These are phyloP conservation scores for Pantherophis guttatus DNA, from an alignment of 2,113 vertebrate genomes.

Conservation along the genomic window DNA sequence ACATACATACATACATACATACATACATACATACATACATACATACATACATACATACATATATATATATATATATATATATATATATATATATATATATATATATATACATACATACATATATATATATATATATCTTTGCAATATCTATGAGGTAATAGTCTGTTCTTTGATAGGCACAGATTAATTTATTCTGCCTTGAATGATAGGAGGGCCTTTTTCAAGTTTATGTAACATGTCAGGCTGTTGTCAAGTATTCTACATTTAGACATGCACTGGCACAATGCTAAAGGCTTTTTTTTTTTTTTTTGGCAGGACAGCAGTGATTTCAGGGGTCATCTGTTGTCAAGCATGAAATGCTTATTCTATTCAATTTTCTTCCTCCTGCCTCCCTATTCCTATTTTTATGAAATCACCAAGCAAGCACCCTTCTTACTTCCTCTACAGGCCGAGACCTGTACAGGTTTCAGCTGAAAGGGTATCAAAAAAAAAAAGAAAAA, in stretches of 20 bases:
- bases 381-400: not conserved
- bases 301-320: not conserved
- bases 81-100: not conserved
- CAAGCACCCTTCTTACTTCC: not conserved
- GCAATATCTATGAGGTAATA: fast-evolving
- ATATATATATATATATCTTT: not conserved
- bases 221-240: slow-evolving; percentile 6
- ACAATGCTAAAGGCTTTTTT: slow-evolving; percentile 42
- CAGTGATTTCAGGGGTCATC: slow-evolving; percentile 41
- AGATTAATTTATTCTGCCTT: fast-evolving
- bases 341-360: slow-evolving; percentile 24
- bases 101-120: fast-evolving
- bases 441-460: not conserved
- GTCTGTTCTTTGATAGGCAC: not conserved
- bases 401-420: not conserved
- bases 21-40: fast-evolving
- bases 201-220: not conserved
- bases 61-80: not conserved
- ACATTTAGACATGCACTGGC: slow-evolving; percentile 33
- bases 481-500: not conserved
- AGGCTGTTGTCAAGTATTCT: slow-evolving; percentile 29
- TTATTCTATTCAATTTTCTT: not conserved
- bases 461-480: not conserved
- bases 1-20: fast-evolving
- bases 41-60: fast-evolving